These are phyloP conservation scores for Aphelenchoides bicaudatus DNA, from an alignment of 2,888 invertebrate species.

Conservation along the genomic window DNA sequence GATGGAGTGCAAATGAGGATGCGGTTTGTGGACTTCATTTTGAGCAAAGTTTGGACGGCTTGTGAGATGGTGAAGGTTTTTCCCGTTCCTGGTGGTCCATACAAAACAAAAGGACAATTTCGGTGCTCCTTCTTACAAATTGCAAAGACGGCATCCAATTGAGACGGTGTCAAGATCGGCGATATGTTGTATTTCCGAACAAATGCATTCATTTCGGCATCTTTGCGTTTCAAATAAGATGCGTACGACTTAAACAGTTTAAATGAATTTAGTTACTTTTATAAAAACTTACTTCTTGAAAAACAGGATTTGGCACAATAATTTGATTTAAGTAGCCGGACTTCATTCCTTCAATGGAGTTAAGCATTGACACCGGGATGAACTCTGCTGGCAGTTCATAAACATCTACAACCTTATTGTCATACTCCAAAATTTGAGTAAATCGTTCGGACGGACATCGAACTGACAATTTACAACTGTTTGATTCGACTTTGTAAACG, in stretches of 20 bases:
- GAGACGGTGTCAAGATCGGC: slow-evolving; percentile 5
- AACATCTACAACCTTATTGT: not conserved
- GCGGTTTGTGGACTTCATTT: slow-evolving; percentile 4
- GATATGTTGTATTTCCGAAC: not conserved
- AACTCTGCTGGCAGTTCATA: slow-evolving; percentile 15
- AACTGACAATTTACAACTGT: slow-evolving; percentile 1
- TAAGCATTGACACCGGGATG: slow-evolving; percentile 16
- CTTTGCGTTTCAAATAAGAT: not conserved
- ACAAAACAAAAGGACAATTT: slow-evolving; percentile 8
- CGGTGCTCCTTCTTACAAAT: slow-evolving; percentile 16
- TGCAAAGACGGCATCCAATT: slow-evolving; percentile 13
- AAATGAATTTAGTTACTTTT: not conserved
- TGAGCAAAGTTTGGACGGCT: not conserved
- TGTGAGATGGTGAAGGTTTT: slow-evolving; percentile 15
- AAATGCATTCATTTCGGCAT: not conserved
- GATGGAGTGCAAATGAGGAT: slow-evolving; percentile 24
- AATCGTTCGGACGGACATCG: not conserved
- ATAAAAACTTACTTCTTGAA: not conserved
- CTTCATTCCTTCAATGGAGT: slow-evolving; percentile 1
- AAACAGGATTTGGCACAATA: slow-evolving; percentile 8
- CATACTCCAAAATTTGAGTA: no score
- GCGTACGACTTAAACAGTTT: not conserved
- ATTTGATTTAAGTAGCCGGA: slow-evolving; percentile 1
- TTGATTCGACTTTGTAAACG: not conserved
- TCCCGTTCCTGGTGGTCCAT: slow-evolving; percentile 20